phyloP scores from a whole-genome alignment of 2,888 invertebrate genomes.

The Volucella zonaria region DNA sequence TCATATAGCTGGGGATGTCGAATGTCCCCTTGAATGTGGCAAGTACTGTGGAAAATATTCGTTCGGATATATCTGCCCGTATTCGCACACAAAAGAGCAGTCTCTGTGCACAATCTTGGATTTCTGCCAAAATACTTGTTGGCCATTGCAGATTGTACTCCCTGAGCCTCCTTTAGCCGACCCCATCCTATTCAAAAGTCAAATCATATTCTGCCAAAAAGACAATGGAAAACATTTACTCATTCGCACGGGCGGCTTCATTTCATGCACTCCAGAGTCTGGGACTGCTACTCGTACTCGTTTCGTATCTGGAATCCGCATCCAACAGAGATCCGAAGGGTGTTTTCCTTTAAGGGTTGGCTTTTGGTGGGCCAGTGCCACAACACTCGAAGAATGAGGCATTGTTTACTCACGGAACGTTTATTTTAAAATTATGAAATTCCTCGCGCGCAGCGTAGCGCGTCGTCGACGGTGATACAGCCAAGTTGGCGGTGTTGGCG shows the following conservation, averaged over 20 bases:
- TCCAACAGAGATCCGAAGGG: neutral
- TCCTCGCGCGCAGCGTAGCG: constrained; percentile 40
- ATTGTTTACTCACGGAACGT: constrained; percentile 45
- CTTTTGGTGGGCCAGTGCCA: neutral
- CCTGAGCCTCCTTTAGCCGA: neutral
- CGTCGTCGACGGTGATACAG: neutral
- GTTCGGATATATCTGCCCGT: neutral
- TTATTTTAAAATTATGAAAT: constrained; percentile 61
- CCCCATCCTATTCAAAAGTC: constrained; percentile 19
- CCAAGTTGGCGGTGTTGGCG: neutral
- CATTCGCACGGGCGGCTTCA: constrained; percentile 49
- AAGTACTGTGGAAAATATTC: constrained; percentile 41
- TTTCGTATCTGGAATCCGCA: too few relatives aligned
- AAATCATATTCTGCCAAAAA: constrained; percentile 58
- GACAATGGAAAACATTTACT: constrained; percentile 67
- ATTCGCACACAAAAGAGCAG: constrained; percentile 4
- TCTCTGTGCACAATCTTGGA: constrained; percentile 45
- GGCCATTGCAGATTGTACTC: constrained; percentile 38
- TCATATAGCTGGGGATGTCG: too few relatives aligned
- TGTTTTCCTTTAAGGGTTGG: neutral
- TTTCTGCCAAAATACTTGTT: constrained; percentile 68
- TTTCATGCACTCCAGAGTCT: constrained; percentile 22
- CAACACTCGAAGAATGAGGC: neutral
- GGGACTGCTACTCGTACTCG: neutral
- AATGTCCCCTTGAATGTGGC: constrained; percentile 15